These are phyloP conservation scores for Megalopta genalis DNA, from an alignment of 1,140 invertebrate genomes.

Conservation along the genomic window DNA sequence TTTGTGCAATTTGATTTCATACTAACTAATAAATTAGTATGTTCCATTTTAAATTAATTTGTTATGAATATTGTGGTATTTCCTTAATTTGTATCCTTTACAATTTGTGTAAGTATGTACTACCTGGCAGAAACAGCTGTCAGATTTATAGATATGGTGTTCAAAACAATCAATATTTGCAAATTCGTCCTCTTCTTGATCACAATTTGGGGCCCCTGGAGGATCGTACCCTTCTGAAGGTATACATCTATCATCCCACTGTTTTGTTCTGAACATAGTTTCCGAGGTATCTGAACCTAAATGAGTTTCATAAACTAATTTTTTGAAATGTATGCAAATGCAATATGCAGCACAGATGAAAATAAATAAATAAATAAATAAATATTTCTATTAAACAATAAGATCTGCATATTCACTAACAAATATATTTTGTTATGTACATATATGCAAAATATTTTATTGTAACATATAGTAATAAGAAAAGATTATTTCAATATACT, in stretches of 20 bases:
- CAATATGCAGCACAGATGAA: not conserved
- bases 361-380: not conserved
- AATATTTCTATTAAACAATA: no score
- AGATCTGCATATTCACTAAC: not conserved
- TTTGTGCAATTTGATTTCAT: no score
- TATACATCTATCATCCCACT: constrained; percentile 71
- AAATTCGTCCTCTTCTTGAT: constrained; percentile 46
- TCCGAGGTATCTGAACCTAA: constrained; percentile 73
- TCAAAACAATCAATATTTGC: constrained; percentile 16
- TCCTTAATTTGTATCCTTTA: not conserved
- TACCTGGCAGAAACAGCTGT: constrained; percentile 30
- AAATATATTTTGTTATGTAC: not conserved
- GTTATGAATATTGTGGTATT: no score
- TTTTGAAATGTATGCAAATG: constrained; percentile 12
- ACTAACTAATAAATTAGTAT: no score
- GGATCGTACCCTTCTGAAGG: constrained; percentile 73
- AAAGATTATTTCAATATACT: no score
- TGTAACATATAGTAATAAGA: not conserved
- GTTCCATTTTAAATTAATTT: no score
- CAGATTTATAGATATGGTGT: constrained; percentile 3
- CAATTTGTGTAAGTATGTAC: not conserved
- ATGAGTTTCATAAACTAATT: constrained; percentile 35
- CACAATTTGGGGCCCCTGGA: constrained; percentile 72
- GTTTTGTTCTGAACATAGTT: constrained; percentile 72
- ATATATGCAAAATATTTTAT: not conserved